phyloP scores from a whole-genome alignment of 2,888 invertebrate species.

The Drosophila kokeensis region DNA sequence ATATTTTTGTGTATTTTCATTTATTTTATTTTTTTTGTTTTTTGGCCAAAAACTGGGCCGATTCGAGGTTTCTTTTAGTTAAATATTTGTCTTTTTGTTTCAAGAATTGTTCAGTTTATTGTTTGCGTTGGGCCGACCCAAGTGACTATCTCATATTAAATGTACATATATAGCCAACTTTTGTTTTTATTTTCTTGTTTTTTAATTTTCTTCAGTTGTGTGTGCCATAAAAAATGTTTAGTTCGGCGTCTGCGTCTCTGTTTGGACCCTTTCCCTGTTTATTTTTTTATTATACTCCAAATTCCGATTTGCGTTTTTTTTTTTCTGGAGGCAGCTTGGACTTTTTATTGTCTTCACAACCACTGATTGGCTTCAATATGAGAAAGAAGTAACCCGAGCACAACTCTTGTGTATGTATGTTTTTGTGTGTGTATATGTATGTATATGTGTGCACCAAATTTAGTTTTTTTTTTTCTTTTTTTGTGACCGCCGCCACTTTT shows the following conservation, averaged over 20 bases:
- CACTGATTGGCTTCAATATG: slow-evolving; percentile 76
- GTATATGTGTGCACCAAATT: slow-evolving; percentile 51
- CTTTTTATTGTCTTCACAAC: slow-evolving; percentile 74
- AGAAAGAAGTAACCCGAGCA: slow-evolving; percentile 55
- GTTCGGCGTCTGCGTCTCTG: slow-evolving; percentile 10
- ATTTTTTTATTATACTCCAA: slow-evolving; percentile 63
- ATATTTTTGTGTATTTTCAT: slow-evolving; percentile 44
- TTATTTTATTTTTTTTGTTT: slow-evolving; percentile 12
- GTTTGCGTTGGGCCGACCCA: slow-evolving; percentile 28
- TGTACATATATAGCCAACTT: slow-evolving; percentile 48
- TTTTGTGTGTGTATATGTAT: slow-evolving; percentile 15
- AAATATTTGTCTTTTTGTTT: slow-evolving; percentile 65
- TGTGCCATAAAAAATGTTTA: slow-evolving; percentile 56
- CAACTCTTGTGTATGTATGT: slow-evolving; percentile 18
- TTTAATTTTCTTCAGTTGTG: slow-evolving; percentile 61
- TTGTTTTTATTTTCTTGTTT: slow-evolving; percentile 32
- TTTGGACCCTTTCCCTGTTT: slow-evolving; percentile 42
- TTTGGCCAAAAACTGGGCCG: slow-evolving; percentile 27
- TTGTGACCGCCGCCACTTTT: slow-evolving; percentile 63
- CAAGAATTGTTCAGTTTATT: slow-evolving; percentile 53
- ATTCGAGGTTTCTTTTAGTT: slow-evolving; percentile 55
- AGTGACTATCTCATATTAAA: slow-evolving; percentile 39
- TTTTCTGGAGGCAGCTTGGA: slow-evolving; percentile 35
- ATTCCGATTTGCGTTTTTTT: slow-evolving; percentile 71
- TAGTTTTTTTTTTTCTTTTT: slow-evolving; percentile 53